Conservation (phyloP, 2,113 vertebrate genomes). For the Gymnocephalus cernua region DNA sequence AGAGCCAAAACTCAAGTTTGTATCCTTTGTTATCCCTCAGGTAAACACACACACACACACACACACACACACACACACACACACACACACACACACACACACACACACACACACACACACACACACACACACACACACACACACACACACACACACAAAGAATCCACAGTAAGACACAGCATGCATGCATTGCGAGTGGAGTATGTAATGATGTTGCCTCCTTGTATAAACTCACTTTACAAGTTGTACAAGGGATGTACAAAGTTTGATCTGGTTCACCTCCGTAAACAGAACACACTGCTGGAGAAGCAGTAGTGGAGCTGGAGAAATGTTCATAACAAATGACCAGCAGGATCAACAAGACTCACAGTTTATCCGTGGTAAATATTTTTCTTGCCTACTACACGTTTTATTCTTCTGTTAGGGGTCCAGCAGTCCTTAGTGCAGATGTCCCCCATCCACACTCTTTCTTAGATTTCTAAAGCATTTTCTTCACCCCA, state of each 20-base stretch:
- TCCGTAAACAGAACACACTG: slow-evolving; percentile 32
- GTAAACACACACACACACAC: slow-evolving; percentile 18
- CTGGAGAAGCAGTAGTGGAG: slow-evolving; percentile 22
- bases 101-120: slow-evolving; percentile 10
- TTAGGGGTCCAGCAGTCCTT: background rate
- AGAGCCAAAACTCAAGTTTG: slow-evolving; percentile 10
- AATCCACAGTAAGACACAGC: slow-evolving; percentile 43
- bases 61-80: slow-evolving; percentile 7
- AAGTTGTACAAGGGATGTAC: slow-evolving; percentile 22
- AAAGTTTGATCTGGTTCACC: slow-evolving; percentile 28
- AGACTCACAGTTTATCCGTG: slow-evolving; percentile 8
- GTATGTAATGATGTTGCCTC: slow-evolving; percentile 17
- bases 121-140: slow-evolving; percentile 33
- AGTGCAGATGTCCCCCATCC: background rate
- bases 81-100: slow-evolving; percentile 12
- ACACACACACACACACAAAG: slow-evolving; percentile 25
- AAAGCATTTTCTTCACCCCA: background rate
- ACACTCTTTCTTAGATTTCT: slow-evolving; percentile 8
- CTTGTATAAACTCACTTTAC: slow-evolving; percentile 30
- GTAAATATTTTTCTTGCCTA: slow-evolving; percentile 6
- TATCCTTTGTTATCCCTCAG: slow-evolving; percentile 34
- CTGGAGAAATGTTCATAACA: slow-evolving; percentile 16
- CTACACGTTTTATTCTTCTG: background rate
- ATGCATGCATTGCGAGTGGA: slow-evolving; percentile 46
- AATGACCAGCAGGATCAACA: slow-evolving; percentile 35